Evolutionary conservation across 2,113 vertebrate genomes (phyloP), one percentile per base, ranked within the genome.

Genomic region (Nothobranchius furzeri): DNA sequence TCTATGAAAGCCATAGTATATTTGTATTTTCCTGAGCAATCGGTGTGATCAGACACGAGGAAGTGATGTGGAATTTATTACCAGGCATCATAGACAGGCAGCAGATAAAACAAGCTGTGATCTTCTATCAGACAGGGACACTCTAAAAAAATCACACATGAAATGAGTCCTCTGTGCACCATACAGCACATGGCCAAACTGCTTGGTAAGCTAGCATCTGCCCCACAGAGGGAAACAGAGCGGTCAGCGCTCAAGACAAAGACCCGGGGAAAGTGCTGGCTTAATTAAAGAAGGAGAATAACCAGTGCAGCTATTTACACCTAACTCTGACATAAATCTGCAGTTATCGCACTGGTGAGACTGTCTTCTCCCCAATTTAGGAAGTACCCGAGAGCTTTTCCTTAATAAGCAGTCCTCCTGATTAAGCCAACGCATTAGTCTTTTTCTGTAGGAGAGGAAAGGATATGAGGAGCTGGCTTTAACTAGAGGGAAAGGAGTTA

Each of bases 271-370:
- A 86, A 70, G 75, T 69, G 81, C 81, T 85, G 66, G 80, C 88
- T 90, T 92, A 90, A 92, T 92, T 92, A 92, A 90, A 89, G 90
- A 65, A 82, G 62, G 72, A 70, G 75, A 83, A 87, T 75, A 88
- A 86, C 79, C 80, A 77, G 70, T 67, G 76, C 75, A 82, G 78
- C 87, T 89, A 86, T 87, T 90, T 86, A 82, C 81, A 83, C 67
- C 68, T 81, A 77, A 88, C 85, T 90, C 83, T 87, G 90, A 89
- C 88, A 90, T 93, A 88, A 91, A 91, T 92, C 90, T 90, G 76
- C 71, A 75, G 89, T 92, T 91, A 90, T 87, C 68, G 87, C 87
- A 81, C 89, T 74, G 73, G 80, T 12, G 87, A 90, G 89, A 89
- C 88, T 37, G 70, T 87, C 80, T 76, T 75, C 80, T 56, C 73